Percentiles rank a stretch among this genome's conserved stretches.
These are phyloP conservation scores for Lerista edwardsae DNA, from an alignment of 2,797 vertebrate species.

Conservation along the genomic window DNA sequence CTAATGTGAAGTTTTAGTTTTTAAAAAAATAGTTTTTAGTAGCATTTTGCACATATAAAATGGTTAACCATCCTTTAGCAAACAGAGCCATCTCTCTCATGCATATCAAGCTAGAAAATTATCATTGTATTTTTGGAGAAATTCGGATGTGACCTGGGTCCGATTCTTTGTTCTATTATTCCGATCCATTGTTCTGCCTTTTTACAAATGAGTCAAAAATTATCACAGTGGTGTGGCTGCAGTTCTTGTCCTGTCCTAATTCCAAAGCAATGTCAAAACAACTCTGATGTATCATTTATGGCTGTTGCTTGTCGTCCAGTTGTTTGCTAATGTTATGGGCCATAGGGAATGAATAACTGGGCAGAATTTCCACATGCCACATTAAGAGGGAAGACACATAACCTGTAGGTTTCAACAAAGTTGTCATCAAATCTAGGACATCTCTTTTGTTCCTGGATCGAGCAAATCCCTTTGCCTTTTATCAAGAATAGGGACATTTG, in stretches of 20 bases:
- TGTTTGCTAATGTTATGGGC: neutral
- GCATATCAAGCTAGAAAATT: neutral
- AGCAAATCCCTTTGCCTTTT: neutral
- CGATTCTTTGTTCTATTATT: neutral
- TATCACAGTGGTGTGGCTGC: neutral
- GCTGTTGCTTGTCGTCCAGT: neutral
- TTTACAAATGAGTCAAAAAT: slow-evolving; percentile 9
- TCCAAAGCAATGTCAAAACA: slow-evolving; percentile 8
- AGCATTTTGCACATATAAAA: neutral
- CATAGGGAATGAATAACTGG: neutral
- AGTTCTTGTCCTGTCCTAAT: neutral
- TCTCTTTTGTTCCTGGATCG: neutral
- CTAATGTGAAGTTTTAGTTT: slow-evolving; percentile 7
- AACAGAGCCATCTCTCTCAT: slow-evolving; percentile 9
- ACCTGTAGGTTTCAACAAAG: neutral
- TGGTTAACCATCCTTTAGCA: neutral
- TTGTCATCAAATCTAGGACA: slow-evolving; percentile 1
- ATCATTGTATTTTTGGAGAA: neutral
- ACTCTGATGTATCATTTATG: neutral
- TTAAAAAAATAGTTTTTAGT: neutral
- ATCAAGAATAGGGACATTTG: neutral
- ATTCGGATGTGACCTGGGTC: neutral
- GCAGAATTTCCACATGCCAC: neutral
- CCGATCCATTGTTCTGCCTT: neutral
- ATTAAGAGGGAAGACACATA: neutral